phyloP scores from a whole-genome alignment of 2,113 vertebrate genomes.

The Lepisosteus oculatus region DNA sequence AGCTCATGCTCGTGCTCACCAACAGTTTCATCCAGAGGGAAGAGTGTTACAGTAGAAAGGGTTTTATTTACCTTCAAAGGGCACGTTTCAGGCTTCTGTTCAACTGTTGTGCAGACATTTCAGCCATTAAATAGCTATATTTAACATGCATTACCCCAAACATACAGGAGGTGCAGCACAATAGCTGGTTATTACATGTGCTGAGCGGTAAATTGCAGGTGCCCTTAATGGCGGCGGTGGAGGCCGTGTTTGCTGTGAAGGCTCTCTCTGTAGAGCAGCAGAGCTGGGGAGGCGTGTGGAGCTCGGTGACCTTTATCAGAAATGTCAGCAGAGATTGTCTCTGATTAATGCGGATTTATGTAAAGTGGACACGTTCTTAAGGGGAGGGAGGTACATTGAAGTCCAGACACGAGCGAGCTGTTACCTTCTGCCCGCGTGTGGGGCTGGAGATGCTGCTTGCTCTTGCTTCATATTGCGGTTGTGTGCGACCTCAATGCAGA shows the following conservation, averaged over 20 bases:
- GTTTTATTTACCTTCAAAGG: neutral
- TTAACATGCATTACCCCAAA: constrained; percentile 30
- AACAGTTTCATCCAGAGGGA: neutral
- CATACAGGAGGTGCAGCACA: constrained; percentile 11
- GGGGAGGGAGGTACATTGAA: neutral
- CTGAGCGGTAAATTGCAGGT: constrained; percentile 20
- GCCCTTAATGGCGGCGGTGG: neutral
- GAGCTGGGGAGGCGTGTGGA: constrained; percentile 17
- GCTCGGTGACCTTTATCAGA: constrained; percentile 44
- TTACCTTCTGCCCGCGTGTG: neutral
- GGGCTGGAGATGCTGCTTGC: neutral
- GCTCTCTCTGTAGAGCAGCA: neutral
- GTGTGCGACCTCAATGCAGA: neutral
- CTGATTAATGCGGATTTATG: constrained; percentile 40
- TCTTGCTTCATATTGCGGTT: no score
- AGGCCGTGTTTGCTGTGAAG: constrained; percentile 11
- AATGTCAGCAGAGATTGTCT: constrained; percentile 41
- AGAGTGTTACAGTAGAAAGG: neutral
- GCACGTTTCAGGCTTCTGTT: neutral
- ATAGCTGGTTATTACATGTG: constrained; percentile 18
- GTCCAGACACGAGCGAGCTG: neutral
- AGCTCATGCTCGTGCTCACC: neutral
- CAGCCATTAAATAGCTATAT: constrained; percentile 25
- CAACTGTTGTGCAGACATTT: constrained; percentile 6
- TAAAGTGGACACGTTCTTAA: constrained; percentile 13